These are phyloP conservation scores for Horisme vitalbata DNA, from an alignment of 2,888 invertebrate genomes.

Conservation along the genomic window DNA sequence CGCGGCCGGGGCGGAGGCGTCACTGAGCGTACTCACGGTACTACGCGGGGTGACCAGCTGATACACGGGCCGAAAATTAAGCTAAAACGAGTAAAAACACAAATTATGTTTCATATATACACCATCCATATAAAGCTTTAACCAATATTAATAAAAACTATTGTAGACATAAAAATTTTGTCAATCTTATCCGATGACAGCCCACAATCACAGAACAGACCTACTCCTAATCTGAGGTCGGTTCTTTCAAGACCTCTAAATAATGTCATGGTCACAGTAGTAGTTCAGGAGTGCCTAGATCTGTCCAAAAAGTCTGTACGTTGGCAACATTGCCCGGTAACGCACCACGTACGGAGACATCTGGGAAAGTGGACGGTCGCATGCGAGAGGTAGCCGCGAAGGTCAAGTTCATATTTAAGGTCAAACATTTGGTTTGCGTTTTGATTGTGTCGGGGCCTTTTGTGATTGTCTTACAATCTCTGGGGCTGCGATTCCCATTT, in stretches of 20 bases:
- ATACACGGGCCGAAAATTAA: too few species aligned
- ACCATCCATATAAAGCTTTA: too few species aligned
- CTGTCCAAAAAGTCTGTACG: background rate
- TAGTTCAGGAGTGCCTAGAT: slow-evolving; percentile 3
- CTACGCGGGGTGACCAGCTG: slow-evolving; percentile 7
- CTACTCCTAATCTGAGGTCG: too few species aligned
- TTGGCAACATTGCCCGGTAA: slow-evolving; percentile 29
- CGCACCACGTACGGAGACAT: slow-evolving; percentile 37
- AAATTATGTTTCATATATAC: too few species aligned
- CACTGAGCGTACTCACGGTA: slow-evolving; percentile 18
- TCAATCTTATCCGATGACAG: too few species aligned
- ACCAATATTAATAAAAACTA: too few species aligned
- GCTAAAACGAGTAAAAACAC: too few species aligned
- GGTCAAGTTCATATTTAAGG: slow-evolving; percentile 70
- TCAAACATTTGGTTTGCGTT: slow-evolving; percentile 43
- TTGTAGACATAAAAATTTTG: too few species aligned
- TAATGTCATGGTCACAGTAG: too few species aligned
- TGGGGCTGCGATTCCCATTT: slow-evolving; percentile 18
- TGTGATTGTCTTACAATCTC: slow-evolving; percentile 32
- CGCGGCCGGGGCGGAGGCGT: slow-evolving; percentile 16
- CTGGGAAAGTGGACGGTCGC: slow-evolving; percentile 53
- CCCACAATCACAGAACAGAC: too few species aligned
- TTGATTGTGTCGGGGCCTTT: slow-evolving; percentile 34
- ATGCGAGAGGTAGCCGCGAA: slow-evolving; percentile 55
- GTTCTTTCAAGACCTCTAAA: too few species aligned